A percentile compares a stretch with the other conserved stretches of the same genome.
Conservation (phyloP, 2,797 vertebrate genomes). For the Phoeniculus purpureus region DNA sequence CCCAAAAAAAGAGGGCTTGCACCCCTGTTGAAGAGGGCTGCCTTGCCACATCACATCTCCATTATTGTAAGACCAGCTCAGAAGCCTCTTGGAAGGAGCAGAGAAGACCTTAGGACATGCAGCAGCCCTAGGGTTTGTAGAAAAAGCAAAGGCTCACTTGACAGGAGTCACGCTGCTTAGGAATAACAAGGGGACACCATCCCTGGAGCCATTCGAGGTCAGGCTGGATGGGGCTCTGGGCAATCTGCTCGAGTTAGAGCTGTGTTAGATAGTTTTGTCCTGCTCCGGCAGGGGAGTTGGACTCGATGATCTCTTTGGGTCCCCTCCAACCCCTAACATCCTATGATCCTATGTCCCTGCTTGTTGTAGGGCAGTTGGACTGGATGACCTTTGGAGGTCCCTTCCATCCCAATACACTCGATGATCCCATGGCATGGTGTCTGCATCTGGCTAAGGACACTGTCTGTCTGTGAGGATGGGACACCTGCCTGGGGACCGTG, state of each 20-base stretch:
- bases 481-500: neutral
- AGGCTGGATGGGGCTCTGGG: too few species aligned
- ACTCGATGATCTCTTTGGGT: too few species aligned
- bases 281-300: too few species aligned
- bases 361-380: too few species aligned
- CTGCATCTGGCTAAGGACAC: neutral
- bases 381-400: too few species aligned
- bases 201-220: too few species aligned
- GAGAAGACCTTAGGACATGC: neutral
- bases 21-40: neutral
- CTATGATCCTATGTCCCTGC: too few species aligned
- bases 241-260: too few species aligned
- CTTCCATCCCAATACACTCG: too few species aligned
- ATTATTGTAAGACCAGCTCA: neutral
- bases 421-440: neutral
- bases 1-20: neutral
- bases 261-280: too few species aligned
- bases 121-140: neutral
- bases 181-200: neutral
- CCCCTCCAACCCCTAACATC: too few species aligned
- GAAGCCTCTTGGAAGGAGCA: neutral
- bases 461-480: neutral
- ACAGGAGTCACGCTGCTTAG: neutral
- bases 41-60: fast-evolving
- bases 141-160: neutral